phyloP scores from a whole-genome alignment of 2,113 vertebrate species.

The Steatornis caripensis region DNA sequence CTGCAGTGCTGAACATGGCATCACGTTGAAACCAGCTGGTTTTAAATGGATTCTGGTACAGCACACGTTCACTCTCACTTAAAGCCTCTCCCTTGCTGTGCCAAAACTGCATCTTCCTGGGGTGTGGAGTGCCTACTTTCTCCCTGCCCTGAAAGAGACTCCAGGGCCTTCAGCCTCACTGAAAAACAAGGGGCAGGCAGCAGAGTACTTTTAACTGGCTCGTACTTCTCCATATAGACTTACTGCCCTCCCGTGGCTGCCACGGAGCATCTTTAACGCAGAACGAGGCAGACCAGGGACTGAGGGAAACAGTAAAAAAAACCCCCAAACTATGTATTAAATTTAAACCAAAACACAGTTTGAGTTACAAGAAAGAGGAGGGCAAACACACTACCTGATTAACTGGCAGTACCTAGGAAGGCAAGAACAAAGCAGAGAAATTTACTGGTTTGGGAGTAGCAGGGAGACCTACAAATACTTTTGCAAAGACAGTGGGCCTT shows the following conservation, averaged over 20 bases:
- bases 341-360: neutral
- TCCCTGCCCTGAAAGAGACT: neutral
- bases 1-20: neutral
- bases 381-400: neutral
- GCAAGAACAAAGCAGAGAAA: neutral
- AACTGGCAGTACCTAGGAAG: neutral
- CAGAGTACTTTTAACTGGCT: neutral
- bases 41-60: neutral
- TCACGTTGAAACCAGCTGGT: neutral
- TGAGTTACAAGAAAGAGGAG: neutral
- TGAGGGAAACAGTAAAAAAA: neutral
- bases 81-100: neutral
- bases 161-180: neutral
- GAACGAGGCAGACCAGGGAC: neutral
- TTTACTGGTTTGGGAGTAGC: neutral
- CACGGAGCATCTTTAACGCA: neutral
- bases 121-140: neutral
- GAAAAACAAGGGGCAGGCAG: neutral
- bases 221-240: neutral
- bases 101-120: neutral
- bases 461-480: neutral
- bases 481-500: neutral
- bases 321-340: neutral
- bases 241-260: constrained; percentile 38
- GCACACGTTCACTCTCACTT: neutral